Evolutionary conservation across 2,113 vertebrate species (phyloP).

Genomic region (rat (Rattus norvegicus)): DNA sequence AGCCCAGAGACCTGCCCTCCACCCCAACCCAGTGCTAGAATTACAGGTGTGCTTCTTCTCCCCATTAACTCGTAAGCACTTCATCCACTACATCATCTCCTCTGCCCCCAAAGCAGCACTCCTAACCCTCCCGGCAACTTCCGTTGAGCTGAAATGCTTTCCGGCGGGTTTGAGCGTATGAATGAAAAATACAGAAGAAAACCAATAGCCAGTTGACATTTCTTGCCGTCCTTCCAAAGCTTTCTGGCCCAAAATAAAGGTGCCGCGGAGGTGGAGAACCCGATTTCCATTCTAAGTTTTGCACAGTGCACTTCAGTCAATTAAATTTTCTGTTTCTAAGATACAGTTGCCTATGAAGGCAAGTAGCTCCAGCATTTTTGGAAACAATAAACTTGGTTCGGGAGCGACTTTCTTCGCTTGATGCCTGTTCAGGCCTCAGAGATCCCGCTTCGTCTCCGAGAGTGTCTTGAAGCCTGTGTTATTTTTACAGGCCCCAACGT

Average conservation of each 20-base stretch:
- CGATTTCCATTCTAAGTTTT: conserved; percentile 79
- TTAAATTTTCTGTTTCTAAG: conserved; percentile 81
- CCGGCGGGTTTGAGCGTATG: not conserved
- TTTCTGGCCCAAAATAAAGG: conserved; percentile 79
- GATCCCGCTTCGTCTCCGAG: not conserved
- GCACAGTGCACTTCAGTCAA: conserved; percentile 74
- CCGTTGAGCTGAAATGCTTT: not conserved
- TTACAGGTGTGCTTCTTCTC: not conserved
- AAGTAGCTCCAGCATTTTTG: conserved; percentile 68
- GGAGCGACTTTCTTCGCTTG: not conserved
- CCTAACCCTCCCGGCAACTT: not conserved
- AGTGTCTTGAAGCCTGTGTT: accelerated
- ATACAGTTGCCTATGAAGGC: conserved; percentile 79
- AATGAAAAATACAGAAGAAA: conserved; percentile 59
- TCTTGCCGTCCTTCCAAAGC: conserved; percentile 74
- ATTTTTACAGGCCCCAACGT: not conserved
- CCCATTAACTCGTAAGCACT: too few species aligned
- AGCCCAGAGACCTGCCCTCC: not conserved
- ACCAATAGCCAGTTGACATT: conserved; percentile 61
- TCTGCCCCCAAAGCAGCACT: too few species aligned
- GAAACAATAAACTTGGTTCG: conserved; percentile 45
- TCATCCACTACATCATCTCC: not conserved
- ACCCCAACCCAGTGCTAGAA: not conserved
- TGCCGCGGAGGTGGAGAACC: conserved; percentile 78
- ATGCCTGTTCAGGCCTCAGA: not conserved